Evolutionary conservation across 2,888 invertebrate genomes (phyloP).

Genomic region (Neocrepidodera transversa): DNA sequence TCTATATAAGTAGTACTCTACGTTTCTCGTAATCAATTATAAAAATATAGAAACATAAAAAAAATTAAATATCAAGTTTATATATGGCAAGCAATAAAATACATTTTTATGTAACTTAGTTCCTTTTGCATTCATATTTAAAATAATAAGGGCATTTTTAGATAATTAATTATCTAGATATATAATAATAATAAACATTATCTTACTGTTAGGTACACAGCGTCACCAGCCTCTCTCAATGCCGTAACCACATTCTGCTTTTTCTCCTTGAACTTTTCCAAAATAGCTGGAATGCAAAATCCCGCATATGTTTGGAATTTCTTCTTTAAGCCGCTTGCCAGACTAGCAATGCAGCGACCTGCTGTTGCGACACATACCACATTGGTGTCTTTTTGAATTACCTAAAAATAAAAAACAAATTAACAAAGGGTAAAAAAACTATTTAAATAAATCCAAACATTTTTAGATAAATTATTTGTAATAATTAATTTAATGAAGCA

Average conservation of each 20-base stretch:
- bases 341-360: constrained; percentile 79
- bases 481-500: not conserved
- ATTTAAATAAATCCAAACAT: not conserved
- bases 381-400: constrained; percentile 93
- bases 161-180: not conserved
- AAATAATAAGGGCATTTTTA: too few relatives aligned
- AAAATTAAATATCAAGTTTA: too few relatives aligned
- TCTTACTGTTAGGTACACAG: constrained; percentile 80
- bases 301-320: constrained; percentile 86
- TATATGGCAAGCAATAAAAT: too few relatives aligned
- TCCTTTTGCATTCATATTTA: too few relatives aligned
- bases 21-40: too few relatives aligned
- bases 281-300: constrained; percentile 75
- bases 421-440: not conserved
- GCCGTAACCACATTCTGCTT: constrained; percentile 88
- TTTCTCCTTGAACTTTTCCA: constrained; percentile 98
- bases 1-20: too few relatives aligned
- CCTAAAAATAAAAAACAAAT: constrained; percentile 61
- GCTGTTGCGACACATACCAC: constrained; percentile 90
- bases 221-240: constrained; percentile 89
- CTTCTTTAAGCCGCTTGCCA: constrained; percentile 87
- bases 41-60: too few relatives aligned
- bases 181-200: constrained; percentile 1
- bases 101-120: too few relatives aligned
- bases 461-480: not conserved